These are phyloP conservation scores for Pammene aurita DNA, from an alignment of 2,888 invertebrate species.

Conservation along the genomic window DNA sequence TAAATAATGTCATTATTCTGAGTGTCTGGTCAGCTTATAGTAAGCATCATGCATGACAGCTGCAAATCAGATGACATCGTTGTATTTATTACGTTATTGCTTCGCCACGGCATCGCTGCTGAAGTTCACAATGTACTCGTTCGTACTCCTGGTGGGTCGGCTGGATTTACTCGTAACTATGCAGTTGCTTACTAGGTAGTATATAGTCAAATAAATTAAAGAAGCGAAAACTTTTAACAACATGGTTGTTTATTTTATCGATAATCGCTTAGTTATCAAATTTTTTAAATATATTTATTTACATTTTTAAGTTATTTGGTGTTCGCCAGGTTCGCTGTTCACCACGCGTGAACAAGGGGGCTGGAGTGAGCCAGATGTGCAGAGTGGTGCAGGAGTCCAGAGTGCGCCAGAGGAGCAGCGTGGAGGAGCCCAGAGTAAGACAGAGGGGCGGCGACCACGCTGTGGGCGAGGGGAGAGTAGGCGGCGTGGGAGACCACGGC, in stretches of 20 bases:
- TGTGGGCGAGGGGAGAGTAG: constrained; percentile 44
- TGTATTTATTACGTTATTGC: no score
- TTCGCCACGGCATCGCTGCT: no score
- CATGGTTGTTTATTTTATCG: constrained; percentile 49
- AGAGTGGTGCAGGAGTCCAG: constrained; percentile 51
- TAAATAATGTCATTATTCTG: no score
- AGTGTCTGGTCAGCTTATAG: no score
- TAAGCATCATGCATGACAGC: no score
- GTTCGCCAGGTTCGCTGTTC: constrained; percentile 69
- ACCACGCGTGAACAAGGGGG: constrained; percentile 65
- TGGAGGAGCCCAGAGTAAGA: constrained; percentile 52
- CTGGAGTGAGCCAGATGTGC: constrained; percentile 52
- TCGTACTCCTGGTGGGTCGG: no score
- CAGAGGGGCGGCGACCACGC: constrained; percentile 47
- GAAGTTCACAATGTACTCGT: no score
- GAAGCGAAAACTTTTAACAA: neutral
- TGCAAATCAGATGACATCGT: no score
- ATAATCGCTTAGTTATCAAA: constrained; percentile 42
- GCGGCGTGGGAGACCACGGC: constrained; percentile 57
- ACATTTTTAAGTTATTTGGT: constrained; percentile 53
- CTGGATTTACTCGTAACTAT: no score
- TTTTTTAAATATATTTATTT: constrained; percentile 48
- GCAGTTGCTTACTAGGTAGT: no score
- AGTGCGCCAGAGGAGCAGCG: constrained; percentile 55
- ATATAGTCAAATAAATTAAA: constrained; percentile 1